phyloP scores from a whole-genome alignment of 2,888 invertebrate genomes.

The Chloroclysta siterata region DNA sequence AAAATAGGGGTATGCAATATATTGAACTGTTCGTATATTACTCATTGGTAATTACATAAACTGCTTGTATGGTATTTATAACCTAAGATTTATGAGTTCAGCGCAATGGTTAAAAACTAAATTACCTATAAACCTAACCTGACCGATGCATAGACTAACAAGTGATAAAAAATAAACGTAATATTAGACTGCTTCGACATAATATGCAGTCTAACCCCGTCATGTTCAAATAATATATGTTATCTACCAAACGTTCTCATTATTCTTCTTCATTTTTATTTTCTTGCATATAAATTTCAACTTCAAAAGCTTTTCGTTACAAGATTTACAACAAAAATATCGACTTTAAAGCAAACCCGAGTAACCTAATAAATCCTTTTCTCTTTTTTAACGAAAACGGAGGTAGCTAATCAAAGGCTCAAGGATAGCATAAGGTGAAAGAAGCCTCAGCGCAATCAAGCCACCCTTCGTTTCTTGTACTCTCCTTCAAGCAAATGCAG shows the following conservation, averaged over 20 bases:
- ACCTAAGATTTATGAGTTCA: not conserved
- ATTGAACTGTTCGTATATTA: conserved; percentile 9
- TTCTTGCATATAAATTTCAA: conserved; percentile 1
- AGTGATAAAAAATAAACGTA: no score
- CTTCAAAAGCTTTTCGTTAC: conserved; percentile 41
- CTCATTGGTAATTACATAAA: not conserved
- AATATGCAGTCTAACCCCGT: no score
- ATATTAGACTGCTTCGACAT: no score
- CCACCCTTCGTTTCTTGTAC: conserved; percentile 50
- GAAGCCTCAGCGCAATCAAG: conserved; percentile 75
- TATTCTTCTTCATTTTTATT: not conserved
- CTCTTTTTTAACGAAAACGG: conserved; percentile 43
- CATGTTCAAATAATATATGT: no score
- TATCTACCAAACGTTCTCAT: no score
- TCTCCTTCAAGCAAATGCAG: conserved; percentile 19
- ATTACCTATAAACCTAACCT: not conserved
- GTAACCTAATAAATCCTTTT: conserved; percentile 33
- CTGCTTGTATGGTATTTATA: not conserved
- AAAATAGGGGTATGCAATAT: conserved; percentile 25
- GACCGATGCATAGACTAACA: not conserved
- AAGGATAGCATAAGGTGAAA: conserved; percentile 61
- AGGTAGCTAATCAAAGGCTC: conserved; percentile 71
- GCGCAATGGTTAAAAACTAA: not conserved
- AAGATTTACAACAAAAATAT: conserved; percentile 38
- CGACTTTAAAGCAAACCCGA: conserved; percentile 24